Percentiles rank a stretch among this genome's conserved stretches.
These are phyloP conservation scores for Araneus ventricosus DNA, from an alignment of 1,140 invertebrate genomes.

Conservation along the genomic window DNA sequence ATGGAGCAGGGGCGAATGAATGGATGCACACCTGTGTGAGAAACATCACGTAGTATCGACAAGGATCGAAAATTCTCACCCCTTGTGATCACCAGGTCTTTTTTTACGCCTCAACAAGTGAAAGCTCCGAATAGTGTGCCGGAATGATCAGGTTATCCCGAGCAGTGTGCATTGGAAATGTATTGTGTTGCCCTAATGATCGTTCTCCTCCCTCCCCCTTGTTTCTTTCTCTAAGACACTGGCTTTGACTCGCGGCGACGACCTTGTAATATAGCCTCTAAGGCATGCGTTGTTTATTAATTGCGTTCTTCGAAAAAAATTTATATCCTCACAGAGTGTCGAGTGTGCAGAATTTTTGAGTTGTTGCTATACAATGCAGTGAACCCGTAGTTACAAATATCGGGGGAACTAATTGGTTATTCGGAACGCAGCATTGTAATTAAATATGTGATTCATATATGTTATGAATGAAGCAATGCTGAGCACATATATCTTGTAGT, in stretches of 20 bases:
- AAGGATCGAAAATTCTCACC: constrained; percentile 19
- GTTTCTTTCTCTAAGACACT: background rate
- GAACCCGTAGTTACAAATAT: background rate
- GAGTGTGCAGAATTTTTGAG: background rate
- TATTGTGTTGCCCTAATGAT: constrained; percentile 34
- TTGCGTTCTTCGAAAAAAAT: background rate
- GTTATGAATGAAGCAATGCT: no score
- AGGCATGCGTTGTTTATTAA: constrained; percentile 36
- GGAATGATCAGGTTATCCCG: background rate
- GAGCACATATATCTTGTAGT: no score
- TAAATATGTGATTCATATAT: no score
- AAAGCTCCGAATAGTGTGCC: background rate
- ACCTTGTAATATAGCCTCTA: constrained; percentile 20
- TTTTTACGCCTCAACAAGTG: constrained; percentile 51
- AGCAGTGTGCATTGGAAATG: background rate
- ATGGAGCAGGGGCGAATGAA: background rate
- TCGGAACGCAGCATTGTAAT: background rate
- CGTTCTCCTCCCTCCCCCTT: background rate
- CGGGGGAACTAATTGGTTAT: background rate
- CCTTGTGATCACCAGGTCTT: background rate
- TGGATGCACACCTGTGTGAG: constrained; percentile 54
- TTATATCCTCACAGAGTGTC: background rate
- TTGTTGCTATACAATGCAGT: background rate
- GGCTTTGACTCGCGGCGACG: constrained; percentile 28
- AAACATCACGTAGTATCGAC: constrained; percentile 44